Conservation (phyloP, 2,888 invertebrate species). For the Ophion costatus region DNA sequence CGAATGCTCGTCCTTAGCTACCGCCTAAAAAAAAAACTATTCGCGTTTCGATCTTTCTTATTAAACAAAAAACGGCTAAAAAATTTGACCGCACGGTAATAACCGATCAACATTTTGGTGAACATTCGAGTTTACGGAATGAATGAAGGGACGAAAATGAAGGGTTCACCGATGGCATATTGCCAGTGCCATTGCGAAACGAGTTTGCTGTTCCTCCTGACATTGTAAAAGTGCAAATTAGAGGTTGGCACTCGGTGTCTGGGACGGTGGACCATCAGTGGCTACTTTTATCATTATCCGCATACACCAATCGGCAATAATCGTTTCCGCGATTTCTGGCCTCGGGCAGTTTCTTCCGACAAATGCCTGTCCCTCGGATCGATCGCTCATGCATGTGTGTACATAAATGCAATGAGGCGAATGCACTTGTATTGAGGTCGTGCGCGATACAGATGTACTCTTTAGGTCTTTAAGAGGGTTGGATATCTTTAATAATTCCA, state of each 20-base stretch:
- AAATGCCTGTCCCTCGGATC: slow-evolving; percentile 54
- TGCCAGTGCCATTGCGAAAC: slow-evolving; percentile 35
- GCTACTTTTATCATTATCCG: slow-evolving; percentile 72
- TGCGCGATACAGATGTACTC: neutral
- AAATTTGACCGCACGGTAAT: slow-evolving; percentile 48
- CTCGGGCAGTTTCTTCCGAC: slow-evolving; percentile 45
- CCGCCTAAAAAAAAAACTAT: slow-evolving; percentile 2
- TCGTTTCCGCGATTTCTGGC: slow-evolving; percentile 68
- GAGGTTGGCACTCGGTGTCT: slow-evolving; percentile 50
- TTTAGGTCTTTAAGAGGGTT: no score
- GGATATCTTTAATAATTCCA: no score
- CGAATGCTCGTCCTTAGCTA: slow-evolving; percentile 8
- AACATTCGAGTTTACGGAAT: slow-evolving; percentile 31
- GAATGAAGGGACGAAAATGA: slow-evolving; percentile 55
- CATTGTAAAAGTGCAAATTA: slow-evolving; percentile 64
- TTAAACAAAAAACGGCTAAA: slow-evolving; percentile 43
- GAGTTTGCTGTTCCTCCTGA: slow-evolving; percentile 54
- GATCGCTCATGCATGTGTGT: neutral
- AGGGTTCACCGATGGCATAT: slow-evolving; percentile 56
- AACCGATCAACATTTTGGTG: slow-evolving; percentile 36
- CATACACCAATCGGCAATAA: slow-evolving; percentile 70
- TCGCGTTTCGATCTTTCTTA: slow-evolving; percentile 28
- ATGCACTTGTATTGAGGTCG: neutral
- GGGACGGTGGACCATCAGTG: slow-evolving; percentile 5
- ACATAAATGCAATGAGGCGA: no score